Evolutionary conservation across 2,888 invertebrate genomes (phyloP).

Genomic region (Erebia epiphron): DNA sequence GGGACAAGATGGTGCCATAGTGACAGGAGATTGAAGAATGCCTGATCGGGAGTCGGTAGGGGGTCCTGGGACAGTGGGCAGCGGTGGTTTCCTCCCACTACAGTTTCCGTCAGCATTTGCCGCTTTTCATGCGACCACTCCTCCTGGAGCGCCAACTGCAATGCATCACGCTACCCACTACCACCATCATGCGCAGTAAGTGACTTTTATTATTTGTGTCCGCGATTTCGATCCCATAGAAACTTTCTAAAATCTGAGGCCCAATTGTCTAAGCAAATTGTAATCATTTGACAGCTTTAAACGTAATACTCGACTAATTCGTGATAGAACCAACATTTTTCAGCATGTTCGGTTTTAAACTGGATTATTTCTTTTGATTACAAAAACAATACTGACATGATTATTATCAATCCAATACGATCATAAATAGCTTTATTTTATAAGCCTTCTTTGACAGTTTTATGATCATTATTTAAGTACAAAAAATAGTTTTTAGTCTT

Average conservation of each 20-base stretch:
- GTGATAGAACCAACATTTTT: too few relatives aligned
- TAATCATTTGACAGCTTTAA: too few relatives aligned
- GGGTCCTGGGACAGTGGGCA: constrained; percentile 80
- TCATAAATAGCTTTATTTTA: constrained; percentile 20
- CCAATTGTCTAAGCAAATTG: too few relatives aligned
- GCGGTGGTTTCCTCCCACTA: constrained; percentile 82
- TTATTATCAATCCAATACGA: not conserved
- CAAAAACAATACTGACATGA: not conserved
- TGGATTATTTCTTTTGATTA: too few relatives aligned
- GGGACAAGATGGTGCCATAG: constrained; percentile 57
- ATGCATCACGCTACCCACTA: constrained; percentile 83
- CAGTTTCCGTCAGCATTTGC: constrained; percentile 83
- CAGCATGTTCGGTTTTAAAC: too few relatives aligned
- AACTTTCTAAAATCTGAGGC: too few relatives aligned
- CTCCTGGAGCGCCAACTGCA: constrained; percentile 82
- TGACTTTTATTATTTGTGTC: constrained; percentile 35
- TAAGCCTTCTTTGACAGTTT: not conserved
- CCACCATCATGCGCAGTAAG: constrained; percentile 80
- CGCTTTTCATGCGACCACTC: constrained; percentile 84
- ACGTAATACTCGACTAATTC: too few relatives aligned
- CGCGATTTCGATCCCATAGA: not conserved
- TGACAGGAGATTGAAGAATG: constrained; percentile 72
- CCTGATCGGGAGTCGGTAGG: constrained; percentile 82
- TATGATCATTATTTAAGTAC: not conserved
- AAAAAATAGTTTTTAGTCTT: constrained; percentile 21